Evolutionary conservation across 1,140 invertebrate species (phyloP), one percentile per base, ranked within the genome.

Genomic region (Trypoxylus dichotomus): DNA sequence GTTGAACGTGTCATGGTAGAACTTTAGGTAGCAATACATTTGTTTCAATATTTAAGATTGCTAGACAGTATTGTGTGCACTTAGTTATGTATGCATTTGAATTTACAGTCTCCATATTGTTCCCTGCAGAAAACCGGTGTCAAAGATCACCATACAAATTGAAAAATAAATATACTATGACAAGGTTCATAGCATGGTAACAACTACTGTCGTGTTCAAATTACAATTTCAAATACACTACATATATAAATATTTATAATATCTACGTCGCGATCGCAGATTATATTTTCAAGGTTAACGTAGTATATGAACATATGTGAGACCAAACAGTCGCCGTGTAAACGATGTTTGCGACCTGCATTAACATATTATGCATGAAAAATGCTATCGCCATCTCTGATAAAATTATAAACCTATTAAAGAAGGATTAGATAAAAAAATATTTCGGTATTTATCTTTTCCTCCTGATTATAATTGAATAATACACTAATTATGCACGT

Each of bases 181-280:
- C 27, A 27, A 68, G 24, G 6, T 68, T 68, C 27, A 68, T 68
- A 24, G 60, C 60, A 1, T 68, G 27, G 60, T 29, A 68, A 68
- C 60, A 27, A 68, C 60, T 21, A 29, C 21, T 68, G 60, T 68
- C 60, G 60, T 68, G 60, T 68, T 29, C 60, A 21, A 24, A 68
- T 68, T 68, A 68, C 27, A 68, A 68, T 68, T 68, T 68, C 60
- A 68, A 68, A 68, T 68, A 68, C 11, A 29, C 60, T 29, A 29
- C 27, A 68, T n/a, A n/a, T n/a, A n/a, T 68, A 68, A 29, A 68
- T 68, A 68, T 68, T 25, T 68, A 68, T 29, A 29, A 24, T 27
- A 68, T 68, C 60, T 29, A 68, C 60, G 60, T 24, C 21, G 60
- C 60, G 60, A 68, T 68, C 27, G 21, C 27, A 68, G 60, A 68